A percentile compares a stretch with the other conserved stretches of the same genome.
These are phyloP conservation scores for Sylvicola fuscatus DNA, from an alignment of 2,888 invertebrate species.

Conservation along the genomic window DNA sequence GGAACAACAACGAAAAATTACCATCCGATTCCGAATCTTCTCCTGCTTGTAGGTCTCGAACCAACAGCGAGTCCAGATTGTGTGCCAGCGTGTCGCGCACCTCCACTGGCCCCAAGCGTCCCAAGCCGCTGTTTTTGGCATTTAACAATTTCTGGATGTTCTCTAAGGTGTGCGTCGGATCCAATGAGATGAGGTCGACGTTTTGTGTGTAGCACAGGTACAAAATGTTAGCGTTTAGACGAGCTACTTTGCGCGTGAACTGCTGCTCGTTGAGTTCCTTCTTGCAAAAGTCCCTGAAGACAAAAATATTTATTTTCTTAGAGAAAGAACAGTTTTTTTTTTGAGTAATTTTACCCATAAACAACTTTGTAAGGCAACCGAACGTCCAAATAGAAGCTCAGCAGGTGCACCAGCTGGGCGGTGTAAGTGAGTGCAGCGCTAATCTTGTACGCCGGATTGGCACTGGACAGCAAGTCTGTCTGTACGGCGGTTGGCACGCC, in stretches of 20 bases:
- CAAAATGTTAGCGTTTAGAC: constrained; percentile 60
- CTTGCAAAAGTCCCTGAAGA: constrained; percentile 58
- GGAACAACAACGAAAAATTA: constrained; percentile 16
- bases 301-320: constrained; percentile 7
- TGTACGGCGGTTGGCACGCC: constrained; percentile 24
- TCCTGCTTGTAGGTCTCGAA: constrained; percentile 35
- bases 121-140: constrained; percentile 42
- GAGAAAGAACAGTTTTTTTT: constrained; percentile 15
- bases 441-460: constrained; percentile 49
- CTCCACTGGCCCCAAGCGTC: constrained; percentile 45
- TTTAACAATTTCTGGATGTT: constrained; percentile 51
- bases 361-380: constrained; percentile 54
- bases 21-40: constrained; percentile 50
- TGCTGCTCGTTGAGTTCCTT: constrained; percentile 47
- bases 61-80: constrained; percentile 39
- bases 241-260: constrained; percentile 52
- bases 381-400: constrained; percentile 67
- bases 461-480: constrained; percentile 33
- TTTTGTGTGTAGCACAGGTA: constrained; percentile 60
- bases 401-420: constrained; percentile 61
- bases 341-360: constrained; percentile 31
- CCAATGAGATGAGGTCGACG: constrained; percentile 38
- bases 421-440: constrained; percentile 69
- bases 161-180: constrained; percentile 47
- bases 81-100: constrained; percentile 22